These are phyloP conservation scores for Atrichornis clamosus DNA, from an alignment of 2,113 vertebrate species.

Conservation along the genomic window DNA sequence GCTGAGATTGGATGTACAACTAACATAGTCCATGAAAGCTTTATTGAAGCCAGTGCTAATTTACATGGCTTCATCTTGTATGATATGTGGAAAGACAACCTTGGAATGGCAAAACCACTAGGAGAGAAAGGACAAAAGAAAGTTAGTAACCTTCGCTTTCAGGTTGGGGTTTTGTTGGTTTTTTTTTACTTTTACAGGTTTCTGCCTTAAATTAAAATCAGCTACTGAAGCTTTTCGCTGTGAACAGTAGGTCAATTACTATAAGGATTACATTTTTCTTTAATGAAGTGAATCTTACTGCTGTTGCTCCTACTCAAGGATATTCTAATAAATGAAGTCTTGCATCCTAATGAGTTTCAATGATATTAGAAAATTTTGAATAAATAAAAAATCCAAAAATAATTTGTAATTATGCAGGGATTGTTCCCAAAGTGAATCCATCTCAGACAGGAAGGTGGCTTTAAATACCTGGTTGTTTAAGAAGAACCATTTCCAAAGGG, in stretches of 20 bases:
- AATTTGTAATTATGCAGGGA: neutral
- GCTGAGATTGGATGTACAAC: neutral
- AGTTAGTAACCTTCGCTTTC: neutral
- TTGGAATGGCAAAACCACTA: neutral
- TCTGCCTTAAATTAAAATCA: neutral
- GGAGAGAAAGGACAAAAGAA: neutral
- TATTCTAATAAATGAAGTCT: neutral
- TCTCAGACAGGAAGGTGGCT: neutral
- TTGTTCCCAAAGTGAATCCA: neutral
- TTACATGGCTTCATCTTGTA: neutral
- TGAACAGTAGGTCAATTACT: neutral
- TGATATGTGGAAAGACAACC: neutral
- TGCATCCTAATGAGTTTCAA: neutral
- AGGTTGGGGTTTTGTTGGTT: neutral
- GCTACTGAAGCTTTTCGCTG: neutral
- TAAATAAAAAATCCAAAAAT: conserved; percentile 22
- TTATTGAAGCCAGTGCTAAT: neutral
- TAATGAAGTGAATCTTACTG: neutral
- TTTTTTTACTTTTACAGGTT: neutral
- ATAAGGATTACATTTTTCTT: neutral
- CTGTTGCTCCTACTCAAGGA: neutral
- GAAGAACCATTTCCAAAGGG: neutral
- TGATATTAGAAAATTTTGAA: neutral
- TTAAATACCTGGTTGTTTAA: conserved; percentile 14
- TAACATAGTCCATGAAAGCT: neutral